phyloP scores from a whole-genome alignment of 2,113 vertebrate species.

The Megaceryle torquata region DNA sequence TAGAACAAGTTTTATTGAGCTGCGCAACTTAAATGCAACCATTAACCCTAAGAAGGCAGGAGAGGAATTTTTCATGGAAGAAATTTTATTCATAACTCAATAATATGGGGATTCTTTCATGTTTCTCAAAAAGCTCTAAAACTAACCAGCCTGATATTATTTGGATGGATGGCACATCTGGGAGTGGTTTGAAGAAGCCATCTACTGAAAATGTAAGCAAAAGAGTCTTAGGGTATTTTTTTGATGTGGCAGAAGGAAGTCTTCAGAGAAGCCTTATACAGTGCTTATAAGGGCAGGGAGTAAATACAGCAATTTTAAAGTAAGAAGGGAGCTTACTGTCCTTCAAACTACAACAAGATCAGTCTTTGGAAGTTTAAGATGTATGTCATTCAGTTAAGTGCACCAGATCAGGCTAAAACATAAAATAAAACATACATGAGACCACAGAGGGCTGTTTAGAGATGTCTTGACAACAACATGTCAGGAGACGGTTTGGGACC shows the following conservation, averaged over 20 bases:
- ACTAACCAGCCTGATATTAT: neutral
- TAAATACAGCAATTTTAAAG: neutral
- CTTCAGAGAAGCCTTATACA: neutral
- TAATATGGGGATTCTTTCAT: neutral
- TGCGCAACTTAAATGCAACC: neutral
- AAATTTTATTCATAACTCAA: neutral
- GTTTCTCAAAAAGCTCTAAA: neutral
- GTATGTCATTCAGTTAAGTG: neutral
- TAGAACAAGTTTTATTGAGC: neutral
- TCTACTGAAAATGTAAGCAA: neutral
- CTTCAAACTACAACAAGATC: neutral
- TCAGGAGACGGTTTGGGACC: neutral
- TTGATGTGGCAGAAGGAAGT: neutral
- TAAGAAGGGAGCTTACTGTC: neutral
- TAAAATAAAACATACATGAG: neutral
- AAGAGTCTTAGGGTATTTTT: neutral
- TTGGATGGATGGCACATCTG: neutral
- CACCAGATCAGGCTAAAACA: neutral
- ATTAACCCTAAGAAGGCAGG: slow-evolving; percentile 6
- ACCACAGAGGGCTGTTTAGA: neutral
- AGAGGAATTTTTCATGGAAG: neutral
- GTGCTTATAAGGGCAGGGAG: neutral
- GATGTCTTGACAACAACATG: neutral
- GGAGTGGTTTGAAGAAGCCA: neutral
- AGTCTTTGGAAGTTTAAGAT: neutral